Evolutionary conservation across 2,113 vertebrate genomes (phyloP).

Genomic region (Natator depressus): DNA sequence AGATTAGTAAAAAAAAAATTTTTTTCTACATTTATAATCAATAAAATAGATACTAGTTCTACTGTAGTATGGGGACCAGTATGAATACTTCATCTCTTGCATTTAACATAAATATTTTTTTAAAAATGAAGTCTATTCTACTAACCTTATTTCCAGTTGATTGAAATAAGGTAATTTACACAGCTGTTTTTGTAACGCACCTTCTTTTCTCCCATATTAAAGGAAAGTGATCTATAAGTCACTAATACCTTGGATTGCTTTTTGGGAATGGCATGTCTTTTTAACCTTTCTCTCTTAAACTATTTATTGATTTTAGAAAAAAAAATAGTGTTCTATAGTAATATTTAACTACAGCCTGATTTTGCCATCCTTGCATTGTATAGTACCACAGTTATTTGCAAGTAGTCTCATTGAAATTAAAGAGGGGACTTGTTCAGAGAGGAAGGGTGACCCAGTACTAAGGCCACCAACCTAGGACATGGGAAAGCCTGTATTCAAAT

Average conservation of each 20-base stretch:
- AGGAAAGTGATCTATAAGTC: slow-evolving; percentile 20
- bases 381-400: background rate
- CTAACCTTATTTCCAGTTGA: slow-evolving; percentile 70
- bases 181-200: slow-evolving; percentile 32
- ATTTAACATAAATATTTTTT: slow-evolving; percentile 57
- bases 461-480: background rate
- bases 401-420: background rate
- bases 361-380: background rate
- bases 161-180: slow-evolving; percentile 61
- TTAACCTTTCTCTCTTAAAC: background rate
- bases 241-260: slow-evolving; percentile 26
- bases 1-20: background rate
- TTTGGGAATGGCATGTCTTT: slow-evolving; percentile 12
- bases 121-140: slow-evolving; percentile 51
- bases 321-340: background rate
- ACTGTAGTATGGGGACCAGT: slow-evolving; percentile 7
- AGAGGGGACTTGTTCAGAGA: background rate
- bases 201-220: background rate
- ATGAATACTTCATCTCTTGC: slow-evolving; percentile 16
- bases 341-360: background rate
- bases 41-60: background rate
- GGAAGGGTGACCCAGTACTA: background rate
- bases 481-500: background rate
- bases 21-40: background rate
- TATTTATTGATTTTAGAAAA: background rate